These are phyloP conservation scores for Nesoenas mayeri DNA, from an alignment of 2,113 vertebrate genomes.

Conservation along the genomic window DNA sequence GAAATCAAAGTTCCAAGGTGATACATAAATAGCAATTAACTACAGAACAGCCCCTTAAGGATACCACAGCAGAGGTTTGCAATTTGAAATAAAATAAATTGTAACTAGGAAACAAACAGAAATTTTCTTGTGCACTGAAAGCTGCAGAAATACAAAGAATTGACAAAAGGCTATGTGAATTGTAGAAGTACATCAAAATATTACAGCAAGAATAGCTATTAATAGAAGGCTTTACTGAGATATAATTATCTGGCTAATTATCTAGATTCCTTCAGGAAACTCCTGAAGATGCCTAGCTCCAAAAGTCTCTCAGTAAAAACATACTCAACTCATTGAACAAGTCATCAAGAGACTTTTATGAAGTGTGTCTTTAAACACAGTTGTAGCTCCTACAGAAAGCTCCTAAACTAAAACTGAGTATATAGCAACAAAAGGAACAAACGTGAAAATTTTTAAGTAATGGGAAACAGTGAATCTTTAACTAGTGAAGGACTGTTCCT, in stretches of 20 bases:
- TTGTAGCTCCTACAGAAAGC: not conserved
- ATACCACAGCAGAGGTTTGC: not conserved
- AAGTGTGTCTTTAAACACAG: not conserved
- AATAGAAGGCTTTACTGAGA: not conserved
- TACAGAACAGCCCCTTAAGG: not conserved
- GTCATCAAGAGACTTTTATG: not conserved
- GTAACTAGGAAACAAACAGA: not conserved
- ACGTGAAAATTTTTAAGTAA: not conserved
- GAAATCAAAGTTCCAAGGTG: not conserved
- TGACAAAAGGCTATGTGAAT: not conserved
- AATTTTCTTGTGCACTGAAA: not conserved
- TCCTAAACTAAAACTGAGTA: not conserved
- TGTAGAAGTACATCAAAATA: not conserved
- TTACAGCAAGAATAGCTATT: slow-evolving; percentile 5
- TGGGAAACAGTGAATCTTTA: not conserved
- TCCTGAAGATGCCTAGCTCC: not conserved
- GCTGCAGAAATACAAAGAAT: not conserved
- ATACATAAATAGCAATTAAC: not conserved
- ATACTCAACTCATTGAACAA: not conserved
- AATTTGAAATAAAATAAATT: not conserved
- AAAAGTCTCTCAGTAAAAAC: not conserved
- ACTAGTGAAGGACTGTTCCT: not conserved
- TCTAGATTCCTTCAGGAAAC: not conserved
- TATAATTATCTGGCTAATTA: not conserved
- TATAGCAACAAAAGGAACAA: not conserved